phyloP scores from a whole-genome alignment of 2,888 invertebrate species.

The Meghimatium bilineatum region DNA sequence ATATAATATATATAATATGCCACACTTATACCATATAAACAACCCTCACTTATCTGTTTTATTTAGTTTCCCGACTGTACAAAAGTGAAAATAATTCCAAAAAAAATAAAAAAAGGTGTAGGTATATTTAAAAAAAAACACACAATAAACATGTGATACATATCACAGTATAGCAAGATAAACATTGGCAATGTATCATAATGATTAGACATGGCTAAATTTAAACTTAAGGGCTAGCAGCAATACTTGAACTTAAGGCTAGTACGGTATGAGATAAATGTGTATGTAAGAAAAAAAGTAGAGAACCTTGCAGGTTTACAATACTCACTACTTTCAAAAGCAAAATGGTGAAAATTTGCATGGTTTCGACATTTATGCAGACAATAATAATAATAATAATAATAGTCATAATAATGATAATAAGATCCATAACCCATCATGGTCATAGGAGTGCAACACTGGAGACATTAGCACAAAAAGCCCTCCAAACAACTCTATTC shows the following conservation, averaged over 20 bases:
- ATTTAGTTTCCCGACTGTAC: not conserved
- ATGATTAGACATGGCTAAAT: not conserved
- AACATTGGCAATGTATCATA: not conserved
- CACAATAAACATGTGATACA: not conserved
- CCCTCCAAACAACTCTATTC: too few species aligned
- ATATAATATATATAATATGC: not conserved
- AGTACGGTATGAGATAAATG: too few species aligned
- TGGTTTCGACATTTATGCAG: too few species aligned
- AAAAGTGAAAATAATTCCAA: not conserved
- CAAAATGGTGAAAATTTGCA: too few species aligned
- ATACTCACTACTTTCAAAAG: too few species aligned
- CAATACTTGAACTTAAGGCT: not conserved
- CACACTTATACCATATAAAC: not conserved
- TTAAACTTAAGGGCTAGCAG: not conserved
- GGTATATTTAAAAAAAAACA: not conserved
- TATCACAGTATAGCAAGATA: not conserved
- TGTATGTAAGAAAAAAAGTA: too few species aligned
- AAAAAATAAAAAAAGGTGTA: not conserved
- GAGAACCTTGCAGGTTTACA: too few species aligned
- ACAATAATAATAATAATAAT: too few species aligned
- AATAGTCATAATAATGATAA: too few species aligned
- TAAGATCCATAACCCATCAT: too few species aligned
- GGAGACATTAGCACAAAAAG: too few species aligned
- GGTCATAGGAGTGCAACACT: too few species aligned
- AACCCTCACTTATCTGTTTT: not conserved